Evolutionary conservation across 2,888 invertebrate genomes (phyloP).

Genomic region (Chromoteleia sp.): DNA sequence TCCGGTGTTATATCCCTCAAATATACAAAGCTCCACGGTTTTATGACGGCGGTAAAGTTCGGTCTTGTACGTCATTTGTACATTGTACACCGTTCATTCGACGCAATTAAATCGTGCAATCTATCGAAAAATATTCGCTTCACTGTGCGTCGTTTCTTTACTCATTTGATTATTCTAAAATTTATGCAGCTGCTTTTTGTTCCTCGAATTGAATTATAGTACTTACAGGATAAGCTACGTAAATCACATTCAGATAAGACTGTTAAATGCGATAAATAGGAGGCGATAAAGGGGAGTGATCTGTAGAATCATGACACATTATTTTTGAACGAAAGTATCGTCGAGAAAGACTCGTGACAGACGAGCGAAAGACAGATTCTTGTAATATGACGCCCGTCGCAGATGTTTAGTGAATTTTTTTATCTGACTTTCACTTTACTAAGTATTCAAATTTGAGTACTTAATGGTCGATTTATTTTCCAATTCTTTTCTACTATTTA

Average conservation of each 20-base stretch:
- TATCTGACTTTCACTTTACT: not conserved
- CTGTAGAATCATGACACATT: slow-evolving; percentile 22
- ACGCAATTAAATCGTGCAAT: slow-evolving; percentile 37
- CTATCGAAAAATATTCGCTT: slow-evolving; percentile 20
- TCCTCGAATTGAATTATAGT: not conserved
- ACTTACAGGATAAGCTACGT: not conserved
- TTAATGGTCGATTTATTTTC: too few relatives aligned
- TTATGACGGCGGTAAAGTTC: slow-evolving; percentile 54
- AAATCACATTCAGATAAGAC: too few relatives aligned
- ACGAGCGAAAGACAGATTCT: slow-evolving; percentile 73
- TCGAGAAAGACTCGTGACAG: slow-evolving; percentile 24
- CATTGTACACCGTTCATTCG: slow-evolving; percentile 42
- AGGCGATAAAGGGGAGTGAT: not conserved
- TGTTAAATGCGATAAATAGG: not conserved
- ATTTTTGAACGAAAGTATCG: slow-evolving; percentile 35
- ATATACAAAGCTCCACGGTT: slow-evolving; percentile 45
- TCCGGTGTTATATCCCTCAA: slow-evolving; percentile 36
- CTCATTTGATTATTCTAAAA: not conserved
- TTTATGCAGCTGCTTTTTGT: not conserved
- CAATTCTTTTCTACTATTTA: too few relatives aligned
- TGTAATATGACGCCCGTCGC: slow-evolving; percentile 76
- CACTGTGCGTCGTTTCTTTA: not conserved
- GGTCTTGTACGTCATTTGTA: slow-evolving; percentile 37
- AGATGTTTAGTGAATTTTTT: slow-evolving; percentile 74
- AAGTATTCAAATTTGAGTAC: too few relatives aligned